Percentiles rank a stretch among this genome's conserved stretches.
phyloP scores from a whole-genome alignment of 2,888 invertebrate genomes.

The Saturnia pavonia region DNA sequence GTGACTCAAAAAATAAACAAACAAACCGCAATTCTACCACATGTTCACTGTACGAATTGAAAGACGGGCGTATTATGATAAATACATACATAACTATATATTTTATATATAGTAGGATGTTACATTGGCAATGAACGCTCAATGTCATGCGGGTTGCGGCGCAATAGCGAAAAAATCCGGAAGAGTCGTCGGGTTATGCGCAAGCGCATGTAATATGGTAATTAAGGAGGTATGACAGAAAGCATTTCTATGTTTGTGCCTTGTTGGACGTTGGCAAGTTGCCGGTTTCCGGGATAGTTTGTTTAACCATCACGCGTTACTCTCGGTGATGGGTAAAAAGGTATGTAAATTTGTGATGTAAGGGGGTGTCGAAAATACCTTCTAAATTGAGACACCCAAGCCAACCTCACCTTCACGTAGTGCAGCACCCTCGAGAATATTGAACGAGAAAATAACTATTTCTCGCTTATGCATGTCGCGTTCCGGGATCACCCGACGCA shows the following conservation, averaged over 20 bases:
- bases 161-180: slow-evolving; percentile 43
- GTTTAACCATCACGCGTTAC: background rate
- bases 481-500: no score
- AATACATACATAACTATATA: background rate
- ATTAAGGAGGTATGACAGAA: slow-evolving; percentile 66
- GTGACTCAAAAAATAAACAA: background rate
- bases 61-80: background rate
- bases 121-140: slow-evolving; percentile 39
- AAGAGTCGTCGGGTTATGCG: slow-evolving; percentile 40
- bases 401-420: no score
- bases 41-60: background rate
- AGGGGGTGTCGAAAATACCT: no score
- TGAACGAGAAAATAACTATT: no score
- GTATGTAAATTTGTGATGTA: background rate
- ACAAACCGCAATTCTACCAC: background rate
- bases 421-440: no score
- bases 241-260: slow-evolving; percentile 73
- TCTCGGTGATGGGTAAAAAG: background rate
- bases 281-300: slow-evolving; percentile 39
- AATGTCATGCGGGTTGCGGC: slow-evolving; percentile 38
- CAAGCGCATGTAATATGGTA: slow-evolving; percentile 68
- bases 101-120: slow-evolving; percentile 12
- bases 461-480: no score
- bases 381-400: no score
- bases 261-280: slow-evolving; percentile 41